These are phyloP conservation scores for Palaemon carinicauda DNA, from an alignment of 1,140 invertebrate species.

Conservation along the genomic window DNA sequence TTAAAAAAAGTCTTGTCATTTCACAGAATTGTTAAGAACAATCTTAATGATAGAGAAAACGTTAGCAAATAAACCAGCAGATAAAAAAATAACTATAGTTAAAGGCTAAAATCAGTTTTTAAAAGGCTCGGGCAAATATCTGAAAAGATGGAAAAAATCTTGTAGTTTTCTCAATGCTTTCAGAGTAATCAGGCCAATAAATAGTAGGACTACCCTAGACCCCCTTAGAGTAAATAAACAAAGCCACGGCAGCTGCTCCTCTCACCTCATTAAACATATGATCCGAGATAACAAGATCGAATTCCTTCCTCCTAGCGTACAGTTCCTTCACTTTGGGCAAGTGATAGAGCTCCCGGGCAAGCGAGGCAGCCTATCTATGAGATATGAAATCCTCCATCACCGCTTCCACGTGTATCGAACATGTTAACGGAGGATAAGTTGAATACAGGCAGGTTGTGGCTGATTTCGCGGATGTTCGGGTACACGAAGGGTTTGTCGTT, in stretches of 20 bases:
- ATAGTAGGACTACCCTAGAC: no score
- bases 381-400: neutral
- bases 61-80: no score
- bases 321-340: conserved; percentile 12
- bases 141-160: no score
- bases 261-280: conserved; percentile 26
- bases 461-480: neutral
- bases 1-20: no score
- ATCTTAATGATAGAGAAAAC: no score
- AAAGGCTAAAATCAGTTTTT: no score
- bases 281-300: conserved; percentile 12
- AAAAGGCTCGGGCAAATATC: no score
- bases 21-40: no score
- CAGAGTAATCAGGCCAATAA: no score
- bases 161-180: no score
- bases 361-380: neutral
- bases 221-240: no score
- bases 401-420: neutral
- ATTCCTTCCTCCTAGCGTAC: conserved; percentile 22
- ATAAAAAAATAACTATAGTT: no score
- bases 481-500: neutral
- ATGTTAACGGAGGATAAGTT: neutral
- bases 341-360: conserved; percentile 16
- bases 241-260: neutral
- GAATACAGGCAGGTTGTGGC: neutral